Evolutionary conservation across 2,797 vertebrate genomes (phyloP).

Genomic region (Melanotaenia trifasciata): DNA sequence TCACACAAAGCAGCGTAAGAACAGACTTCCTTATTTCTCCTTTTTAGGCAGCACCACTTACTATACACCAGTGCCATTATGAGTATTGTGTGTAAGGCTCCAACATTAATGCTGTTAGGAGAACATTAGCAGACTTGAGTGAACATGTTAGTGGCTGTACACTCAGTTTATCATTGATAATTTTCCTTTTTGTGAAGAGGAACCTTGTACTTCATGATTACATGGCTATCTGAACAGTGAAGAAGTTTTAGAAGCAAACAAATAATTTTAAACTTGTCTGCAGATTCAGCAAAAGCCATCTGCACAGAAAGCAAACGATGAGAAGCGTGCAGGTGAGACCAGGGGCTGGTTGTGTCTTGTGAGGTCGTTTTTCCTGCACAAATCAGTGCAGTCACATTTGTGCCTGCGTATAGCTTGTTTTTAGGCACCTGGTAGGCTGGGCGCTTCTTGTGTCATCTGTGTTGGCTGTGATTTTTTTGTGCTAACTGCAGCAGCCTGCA

Average conservation of each 20-base stretch:
- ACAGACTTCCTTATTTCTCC: conserved; percentile 25
- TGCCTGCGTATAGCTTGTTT: conserved; percentile 13
- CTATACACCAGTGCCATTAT: neutral
- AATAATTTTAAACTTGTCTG: neutral
- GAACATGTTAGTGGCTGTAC: too few species aligned
- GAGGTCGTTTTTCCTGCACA: conserved; percentile 15
- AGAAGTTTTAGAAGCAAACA: too few species aligned
- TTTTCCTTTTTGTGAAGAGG: neutral
- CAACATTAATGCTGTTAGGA: neutral
- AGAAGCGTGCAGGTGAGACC: neutral
- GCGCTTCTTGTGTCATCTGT: conserved; percentile 25
- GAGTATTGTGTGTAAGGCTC: conserved; percentile 11
- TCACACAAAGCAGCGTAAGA: conserved; percentile 35
- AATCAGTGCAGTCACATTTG: conserved; percentile 10
- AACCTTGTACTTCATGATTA: neutral
- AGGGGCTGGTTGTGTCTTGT: conserved; percentile 3
- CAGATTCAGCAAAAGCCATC: conserved; percentile 4
- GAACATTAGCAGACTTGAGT: too few species aligned
- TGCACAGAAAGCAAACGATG: neutral
- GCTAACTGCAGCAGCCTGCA: conserved; percentile 33
- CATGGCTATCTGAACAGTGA: too few species aligned
- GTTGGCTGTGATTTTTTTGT: conserved; percentile 11
- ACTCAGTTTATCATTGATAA: neutral
- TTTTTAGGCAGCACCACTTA: conserved; percentile 14
- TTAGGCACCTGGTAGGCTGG: conserved; percentile 20